Conservation (phyloP, 1,140 invertebrate genomes). For the Drosophila athabasca region DNA sequence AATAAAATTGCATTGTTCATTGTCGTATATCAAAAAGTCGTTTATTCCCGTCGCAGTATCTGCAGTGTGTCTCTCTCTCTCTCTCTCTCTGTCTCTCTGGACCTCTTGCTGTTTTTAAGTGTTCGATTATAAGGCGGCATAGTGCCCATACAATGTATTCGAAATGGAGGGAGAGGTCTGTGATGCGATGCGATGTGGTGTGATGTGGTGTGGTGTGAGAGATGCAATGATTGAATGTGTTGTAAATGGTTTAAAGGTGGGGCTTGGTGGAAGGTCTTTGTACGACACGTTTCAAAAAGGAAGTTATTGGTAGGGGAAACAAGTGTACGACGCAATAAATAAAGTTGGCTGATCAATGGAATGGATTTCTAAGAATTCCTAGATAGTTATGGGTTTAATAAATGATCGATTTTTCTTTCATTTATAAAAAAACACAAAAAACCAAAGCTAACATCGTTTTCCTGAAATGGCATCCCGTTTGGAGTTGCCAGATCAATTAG, state of each 20-base stretch:
- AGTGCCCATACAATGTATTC: conserved; percentile 27
- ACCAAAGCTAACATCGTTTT: too few species aligned
- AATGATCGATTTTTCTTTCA: too few species aligned
- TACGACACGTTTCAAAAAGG: conserved; percentile 1
- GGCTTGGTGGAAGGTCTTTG: not conserved
- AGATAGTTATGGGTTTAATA: too few species aligned
- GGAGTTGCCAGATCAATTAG: too few species aligned
- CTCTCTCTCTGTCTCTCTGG: conserved; percentile 1
- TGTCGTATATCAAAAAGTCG: conserved; percentile 65
- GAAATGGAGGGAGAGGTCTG: not conserved
- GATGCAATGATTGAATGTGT: conserved; percentile 2
- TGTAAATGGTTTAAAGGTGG: conserved; percentile 23
- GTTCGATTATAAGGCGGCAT: conserved; percentile 33
- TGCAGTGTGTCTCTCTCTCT: not conserved
- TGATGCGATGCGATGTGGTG: not conserved
- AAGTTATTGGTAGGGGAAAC: not conserved
- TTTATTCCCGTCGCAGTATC: conserved; percentile 34
- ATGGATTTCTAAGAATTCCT: too few species aligned
- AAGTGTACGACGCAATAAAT: too few species aligned
- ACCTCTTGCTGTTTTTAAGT: conserved; percentile 59
- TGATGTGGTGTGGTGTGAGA: not conserved
- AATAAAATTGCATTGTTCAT: conserved; percentile 78
- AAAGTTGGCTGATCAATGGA: not conserved
- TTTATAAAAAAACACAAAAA: too few species aligned
- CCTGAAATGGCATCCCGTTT: too few species aligned